A percentile compares a stretch with the other conserved stretches of the same genome.
phyloP scores from a whole-genome alignment of 1,140 invertebrate species.

The Drosophila cardini region DNA sequence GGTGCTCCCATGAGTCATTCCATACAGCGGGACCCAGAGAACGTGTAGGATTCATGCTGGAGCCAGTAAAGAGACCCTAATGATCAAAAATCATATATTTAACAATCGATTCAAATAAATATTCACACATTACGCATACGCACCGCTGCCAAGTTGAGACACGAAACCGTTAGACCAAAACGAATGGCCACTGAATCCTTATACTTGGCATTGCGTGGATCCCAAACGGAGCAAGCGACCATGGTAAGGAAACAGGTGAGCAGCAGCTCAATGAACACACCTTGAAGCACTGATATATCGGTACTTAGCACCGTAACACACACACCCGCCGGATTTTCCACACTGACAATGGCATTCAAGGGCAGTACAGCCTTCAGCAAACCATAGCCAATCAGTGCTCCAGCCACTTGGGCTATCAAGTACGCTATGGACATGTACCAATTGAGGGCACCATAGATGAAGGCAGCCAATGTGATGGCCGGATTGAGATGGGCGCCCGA shows the following conservation, averaged over 20 bases:
- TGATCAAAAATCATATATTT: not conserved
- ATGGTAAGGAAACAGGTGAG: conserved; percentile 87
- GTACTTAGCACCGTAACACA: conserved; percentile 87
- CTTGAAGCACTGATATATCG: conserved; percentile 85
- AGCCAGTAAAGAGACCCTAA: conserved; percentile 89
- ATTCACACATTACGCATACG: conserved; percentile 24
- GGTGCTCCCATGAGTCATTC: conserved; percentile 88
- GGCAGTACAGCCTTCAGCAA: conserved; percentile 89
- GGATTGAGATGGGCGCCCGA: conserved; percentile 96
- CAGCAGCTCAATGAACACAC: conserved; percentile 87
- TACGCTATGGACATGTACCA: conserved; percentile 89
- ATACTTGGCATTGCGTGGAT: conserved; percentile 86
- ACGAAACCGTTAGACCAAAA: conserved; percentile 87
- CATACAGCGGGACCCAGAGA: conserved; percentile 91
- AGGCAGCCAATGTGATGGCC: conserved; percentile 91
- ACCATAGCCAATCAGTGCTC: conserved; percentile 88
- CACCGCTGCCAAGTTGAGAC: conserved; percentile 86
- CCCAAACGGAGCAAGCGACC: conserved; percentile 88
- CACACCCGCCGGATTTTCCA: conserved; percentile 82
- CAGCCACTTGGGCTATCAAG: conserved; percentile 89
- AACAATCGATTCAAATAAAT: not conserved
- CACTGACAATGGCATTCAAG: conserved; percentile 64
- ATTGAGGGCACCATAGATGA: conserved; percentile 85
- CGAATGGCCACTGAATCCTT: conserved; percentile 86
- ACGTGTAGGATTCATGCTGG: conserved; percentile 92